These are phyloP conservation scores for Actinia tenebrosa DNA, from an alignment of 64 coral and sea anemone species.

Conservation along the genomic window DNA sequence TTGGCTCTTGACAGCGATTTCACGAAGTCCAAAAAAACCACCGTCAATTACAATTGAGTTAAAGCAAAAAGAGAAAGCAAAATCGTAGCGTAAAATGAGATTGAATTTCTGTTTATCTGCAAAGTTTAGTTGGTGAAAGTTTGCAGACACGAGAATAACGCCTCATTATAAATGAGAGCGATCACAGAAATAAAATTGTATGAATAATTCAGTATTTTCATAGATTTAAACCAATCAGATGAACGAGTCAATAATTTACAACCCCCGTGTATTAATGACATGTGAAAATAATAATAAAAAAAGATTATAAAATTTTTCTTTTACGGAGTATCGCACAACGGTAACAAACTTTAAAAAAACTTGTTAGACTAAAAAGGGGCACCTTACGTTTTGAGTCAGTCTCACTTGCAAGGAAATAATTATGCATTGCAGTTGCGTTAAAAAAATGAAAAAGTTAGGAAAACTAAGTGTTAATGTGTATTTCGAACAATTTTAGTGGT, in stretches of 20 bases:
- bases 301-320: too few species aligned
- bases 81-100: not conserved
- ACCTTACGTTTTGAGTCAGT: too few species aligned
- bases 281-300: too few species aligned
- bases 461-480: not conserved
- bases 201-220: constrained; percentile 4
- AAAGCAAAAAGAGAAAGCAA: not conserved
- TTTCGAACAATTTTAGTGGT: not conserved
- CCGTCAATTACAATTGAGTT: not conserved
- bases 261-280: not conserved
- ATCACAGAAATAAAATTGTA: not conserved
- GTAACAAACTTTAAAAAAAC: too few species aligned
- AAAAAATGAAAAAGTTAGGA: not conserved
- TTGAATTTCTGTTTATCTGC: not conserved
- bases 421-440: too few species aligned
- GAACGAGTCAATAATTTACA: not conserved
- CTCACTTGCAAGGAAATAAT: too few species aligned
- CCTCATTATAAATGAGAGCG: not conserved
- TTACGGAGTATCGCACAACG: too few species aligned
- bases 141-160: not conserved
- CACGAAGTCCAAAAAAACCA: not conserved
- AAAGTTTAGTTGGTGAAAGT: not conserved
- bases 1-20: not conserved
- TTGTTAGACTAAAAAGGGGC: too few species aligned
- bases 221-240: not conserved